Percentiles rank a stretch among this genome's conserved stretches.
These are phyloP conservation scores for Drosophila orosa DNA, from an alignment of 1,140 invertebrate genomes.

Conservation along the genomic window DNA sequence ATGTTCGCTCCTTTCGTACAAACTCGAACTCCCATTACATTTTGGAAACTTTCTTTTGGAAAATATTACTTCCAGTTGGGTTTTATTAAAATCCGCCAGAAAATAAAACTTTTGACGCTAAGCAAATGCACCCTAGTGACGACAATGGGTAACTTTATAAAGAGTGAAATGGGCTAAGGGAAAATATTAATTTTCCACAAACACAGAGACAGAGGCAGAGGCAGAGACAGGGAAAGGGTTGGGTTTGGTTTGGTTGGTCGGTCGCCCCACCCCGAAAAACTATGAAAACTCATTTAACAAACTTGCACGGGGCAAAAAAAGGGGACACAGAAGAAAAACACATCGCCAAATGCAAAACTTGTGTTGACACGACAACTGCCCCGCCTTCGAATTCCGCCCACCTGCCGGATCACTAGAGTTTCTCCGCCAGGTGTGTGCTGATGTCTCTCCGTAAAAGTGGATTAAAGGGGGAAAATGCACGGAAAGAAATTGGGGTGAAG, in stretches of 20 bases:
- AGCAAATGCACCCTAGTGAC: slow-evolving; percentile 55
- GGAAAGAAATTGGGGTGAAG: slow-evolving; percentile 1
- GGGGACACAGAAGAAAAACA: slow-evolving; percentile 62
- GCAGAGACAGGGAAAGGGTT: slow-evolving; percentile 32
- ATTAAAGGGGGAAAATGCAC: slow-evolving; percentile 51
- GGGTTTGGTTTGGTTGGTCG: background rate
- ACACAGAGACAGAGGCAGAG: slow-evolving; percentile 5
- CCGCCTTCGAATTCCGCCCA: slow-evolving; percentile 2
- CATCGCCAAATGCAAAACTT: slow-evolving; percentile 77
- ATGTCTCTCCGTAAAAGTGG: slow-evolving; percentile 36
- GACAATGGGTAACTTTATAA: slow-evolving; percentile 47
- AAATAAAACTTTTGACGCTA: slow-evolving; percentile 44
- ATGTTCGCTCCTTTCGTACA: background rate
- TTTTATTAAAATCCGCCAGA: slow-evolving; percentile 53
- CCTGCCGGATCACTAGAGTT: slow-evolving; percentile 24
- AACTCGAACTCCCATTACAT: slow-evolving; percentile 13
- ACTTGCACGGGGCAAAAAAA: slow-evolving; percentile 43
- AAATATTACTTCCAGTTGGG: slow-evolving; percentile 32
- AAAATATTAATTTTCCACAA: slow-evolving; percentile 58
- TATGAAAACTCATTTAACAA: slow-evolving; percentile 81
- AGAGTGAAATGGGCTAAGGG: slow-evolving; percentile 29
- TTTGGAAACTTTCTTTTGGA: slow-evolving; percentile 36
- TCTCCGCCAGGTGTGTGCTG: slow-evolving; percentile 13
- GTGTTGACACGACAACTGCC: slow-evolving; percentile 72
- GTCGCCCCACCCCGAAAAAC: slow-evolving; percentile 52